Percentiles rank a stretch among this genome's conserved stretches.
phyloP scores from a whole-genome alignment of 2,113 vertebrate genomes.

The Salvelinus alpinus region DNA sequence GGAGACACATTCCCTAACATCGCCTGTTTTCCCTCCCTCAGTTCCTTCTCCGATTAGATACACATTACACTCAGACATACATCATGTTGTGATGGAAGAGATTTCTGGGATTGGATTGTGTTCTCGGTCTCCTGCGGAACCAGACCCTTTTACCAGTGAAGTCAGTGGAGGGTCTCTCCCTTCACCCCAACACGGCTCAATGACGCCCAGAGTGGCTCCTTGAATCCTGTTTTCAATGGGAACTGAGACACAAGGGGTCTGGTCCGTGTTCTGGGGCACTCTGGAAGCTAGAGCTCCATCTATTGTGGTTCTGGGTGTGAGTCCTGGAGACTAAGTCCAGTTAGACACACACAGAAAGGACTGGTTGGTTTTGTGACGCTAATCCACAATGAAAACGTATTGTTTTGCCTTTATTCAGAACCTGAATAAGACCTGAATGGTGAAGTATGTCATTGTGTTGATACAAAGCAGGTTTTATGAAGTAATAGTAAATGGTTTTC shows the following conservation, averaged over 20 bases:
- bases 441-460: neutral
- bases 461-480: conserved; percentile 11
- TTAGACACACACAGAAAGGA: conserved; percentile 9
- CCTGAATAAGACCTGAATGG: neutral
- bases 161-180: conserved; percentile 34
- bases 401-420: conserved; percentile 4
- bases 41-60: conserved; percentile 42
- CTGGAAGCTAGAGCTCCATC: conserved; percentile 15
- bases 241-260: conserved; percentile 44
- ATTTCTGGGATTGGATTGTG: conserved; percentile 58
- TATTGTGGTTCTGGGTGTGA: conserved; percentile 2
- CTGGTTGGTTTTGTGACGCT: neutral
- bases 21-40: conserved; percentile 37
- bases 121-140: conserved; percentile 41
- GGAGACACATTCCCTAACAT: conserved; percentile 50
- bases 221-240: conserved; percentile 50
- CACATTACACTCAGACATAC: conserved; percentile 55
- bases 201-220: conserved; percentile 40
- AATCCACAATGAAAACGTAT: neutral
- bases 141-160: conserved; percentile 50
- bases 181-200: conserved; percentile 29
- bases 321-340: conserved; percentile 6
- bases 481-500: neutral
- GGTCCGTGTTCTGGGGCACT: neutral
- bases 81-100: conserved; percentile 51